Percentiles rank a stretch among this genome's conserved stretches.
Conservation (phyloP, 2,113 vertebrate species). For the Dolichotis patagonum region DNA sequence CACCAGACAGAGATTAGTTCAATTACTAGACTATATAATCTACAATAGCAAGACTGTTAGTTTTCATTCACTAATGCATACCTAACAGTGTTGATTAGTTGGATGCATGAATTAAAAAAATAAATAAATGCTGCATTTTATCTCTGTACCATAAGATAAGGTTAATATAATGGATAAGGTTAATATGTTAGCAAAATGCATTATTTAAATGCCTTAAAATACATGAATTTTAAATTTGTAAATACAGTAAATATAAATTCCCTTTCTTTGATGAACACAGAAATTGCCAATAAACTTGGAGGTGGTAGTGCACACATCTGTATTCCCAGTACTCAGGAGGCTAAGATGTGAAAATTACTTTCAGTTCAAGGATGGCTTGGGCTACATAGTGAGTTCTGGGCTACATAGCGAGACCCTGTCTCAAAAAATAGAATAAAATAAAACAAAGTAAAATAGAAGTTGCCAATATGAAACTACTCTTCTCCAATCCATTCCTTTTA, state of each 20-base stretch:
- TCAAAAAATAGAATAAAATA: not conserved
- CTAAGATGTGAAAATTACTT: not conserved
- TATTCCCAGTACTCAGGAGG: not conserved
- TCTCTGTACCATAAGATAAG: not conserved
- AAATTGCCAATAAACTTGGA: not conserved
- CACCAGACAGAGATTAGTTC: not conserved
- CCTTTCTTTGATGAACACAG: not conserved
- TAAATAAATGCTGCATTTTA: not conserved
- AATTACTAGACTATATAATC: not conserved
- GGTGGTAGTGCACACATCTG: not conserved
- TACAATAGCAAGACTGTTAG: slow-evolving; percentile 2
- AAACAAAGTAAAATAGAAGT: not conserved
- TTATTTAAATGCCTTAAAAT: slow-evolving; percentile 4
- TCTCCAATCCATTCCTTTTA: not conserved
- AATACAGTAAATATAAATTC: slow-evolving; percentile 7
- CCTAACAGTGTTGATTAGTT: not conserved
- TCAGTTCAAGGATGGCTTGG: not conserved
- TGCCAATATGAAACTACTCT: not conserved
- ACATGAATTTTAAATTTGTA: not conserved
- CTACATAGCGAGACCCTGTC: not conserved
- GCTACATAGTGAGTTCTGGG: not conserved
- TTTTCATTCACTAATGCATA: not conserved
- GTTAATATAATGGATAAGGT: no score
- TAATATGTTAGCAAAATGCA: not conserved
- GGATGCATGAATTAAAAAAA: slow-evolving; percentile 6